phyloP scores from a whole-genome alignment of 2,888 invertebrate species.

The Drosophila putrida region DNA sequence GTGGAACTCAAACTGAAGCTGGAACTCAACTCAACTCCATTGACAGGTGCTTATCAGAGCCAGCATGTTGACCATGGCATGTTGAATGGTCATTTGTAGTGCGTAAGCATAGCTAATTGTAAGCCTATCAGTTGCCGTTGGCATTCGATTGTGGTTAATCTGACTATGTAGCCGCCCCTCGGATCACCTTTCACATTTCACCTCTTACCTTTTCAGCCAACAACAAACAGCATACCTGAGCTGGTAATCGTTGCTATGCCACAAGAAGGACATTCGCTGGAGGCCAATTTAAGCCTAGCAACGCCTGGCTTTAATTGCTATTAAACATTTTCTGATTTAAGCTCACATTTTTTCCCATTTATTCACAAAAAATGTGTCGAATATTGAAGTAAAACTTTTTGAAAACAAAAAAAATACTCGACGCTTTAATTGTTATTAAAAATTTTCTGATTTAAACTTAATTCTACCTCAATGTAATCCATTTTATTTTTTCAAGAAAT shows the following conservation, averaged over 20 bases:
- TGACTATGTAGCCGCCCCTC: constrained; percentile 4
- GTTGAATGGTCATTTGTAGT: constrained; percentile 31
- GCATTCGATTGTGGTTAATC: constrained; percentile 37
- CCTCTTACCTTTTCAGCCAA: not conserved
- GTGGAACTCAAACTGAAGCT: not conserved
- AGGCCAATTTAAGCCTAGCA: constrained; percentile 5
- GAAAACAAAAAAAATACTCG: not conserved
- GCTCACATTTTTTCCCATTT: constrained; percentile 16
- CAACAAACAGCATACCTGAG: constrained; percentile 13
- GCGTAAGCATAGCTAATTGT: constrained; percentile 40
- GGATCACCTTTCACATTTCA: not conserved
- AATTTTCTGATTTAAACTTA: too few relatives aligned
- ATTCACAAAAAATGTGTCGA: not conserved
- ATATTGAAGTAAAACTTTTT: not conserved
- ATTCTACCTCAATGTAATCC: too few relatives aligned
- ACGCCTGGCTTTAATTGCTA: constrained; percentile 18
- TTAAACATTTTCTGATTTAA: constrained; percentile 5
- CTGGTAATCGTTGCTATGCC: constrained; percentile 29
- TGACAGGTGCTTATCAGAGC: constrained; percentile 35
- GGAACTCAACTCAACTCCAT: not conserved
- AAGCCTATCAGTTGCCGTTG: constrained; percentile 41
- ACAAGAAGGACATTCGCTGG: constrained; percentile 10
- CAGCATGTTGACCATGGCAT: constrained; percentile 7
- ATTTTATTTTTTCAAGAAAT: too few relatives aligned
- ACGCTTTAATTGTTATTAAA: too few relatives aligned